Evolutionary conservation across 2,888 invertebrate genomes (phyloP), one percentile per base, ranked within the genome.

Genomic region (Ceraclea dissimilis): DNA sequence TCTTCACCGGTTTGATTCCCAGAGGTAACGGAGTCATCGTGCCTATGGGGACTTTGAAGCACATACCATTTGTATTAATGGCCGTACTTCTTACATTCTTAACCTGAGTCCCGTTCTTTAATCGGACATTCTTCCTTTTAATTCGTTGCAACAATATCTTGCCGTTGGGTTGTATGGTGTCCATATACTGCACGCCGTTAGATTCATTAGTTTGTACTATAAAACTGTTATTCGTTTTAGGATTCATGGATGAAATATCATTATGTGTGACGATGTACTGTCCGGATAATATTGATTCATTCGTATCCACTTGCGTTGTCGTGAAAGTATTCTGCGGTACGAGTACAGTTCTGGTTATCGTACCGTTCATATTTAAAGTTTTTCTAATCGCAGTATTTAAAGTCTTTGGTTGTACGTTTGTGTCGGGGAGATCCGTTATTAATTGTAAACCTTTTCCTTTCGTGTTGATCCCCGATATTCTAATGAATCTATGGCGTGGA

Each of bases 21-120:
- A 59, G 19, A 8, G 56, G 54, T 19, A 56, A 43, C n/a, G 56
- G 59, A 2, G 52, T 56, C n/a, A 56, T 33, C 5, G 52, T 51
- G 10, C 22, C 39, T 13, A 56, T 44, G 6, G 52, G 54, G 8
- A 33, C 39, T 13, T 49, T 54, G 6, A 58, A 17, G n/a, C 50
- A 34, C 16, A 54, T 51, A 18, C 48, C 49, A 26, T 55, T 55
- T 33, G 31, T 20, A 10, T 39, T 39, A 16, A 22, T 21, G 33
- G 17, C 17, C 5, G 13, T 17, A 21, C 22, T 49, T 39, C 31
- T 50, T 21, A 51, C 51, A 11, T 53, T 39, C 26, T 58, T 52
- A 17, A 43, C 33, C 21, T 49, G 46, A 22, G 48, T 46, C n/a
- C 49, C 57, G 49, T 57, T 57, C 26, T 49, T 52, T 17, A 39